Evolutionary conservation across 2,888 invertebrate species (phyloP).

Genomic region (Macropis europaea): DNA sequence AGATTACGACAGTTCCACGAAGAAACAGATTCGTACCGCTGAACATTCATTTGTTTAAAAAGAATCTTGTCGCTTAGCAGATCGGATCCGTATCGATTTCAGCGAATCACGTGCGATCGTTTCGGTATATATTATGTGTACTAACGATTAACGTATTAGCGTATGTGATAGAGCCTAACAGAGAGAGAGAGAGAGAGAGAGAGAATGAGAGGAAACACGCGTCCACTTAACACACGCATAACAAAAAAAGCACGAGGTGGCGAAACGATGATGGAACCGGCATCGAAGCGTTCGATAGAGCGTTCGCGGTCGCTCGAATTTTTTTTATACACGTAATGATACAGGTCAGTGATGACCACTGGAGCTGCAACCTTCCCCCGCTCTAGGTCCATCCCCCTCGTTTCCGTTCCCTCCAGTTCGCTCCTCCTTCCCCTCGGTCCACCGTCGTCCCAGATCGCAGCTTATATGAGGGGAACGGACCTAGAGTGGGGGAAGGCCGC

Average conservation of each 20-base stretch:
- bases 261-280: conserved; percentile 18
- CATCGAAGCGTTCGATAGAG: conserved; percentile 7
- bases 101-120: conserved; percentile 27
- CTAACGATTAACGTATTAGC: conserved; percentile 34
- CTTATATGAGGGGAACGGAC: too few species aligned
- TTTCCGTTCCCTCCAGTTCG: too few species aligned
- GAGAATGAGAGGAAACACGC: background rate
- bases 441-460: too few species aligned
- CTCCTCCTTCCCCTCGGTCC: too few species aligned
- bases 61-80: background rate
- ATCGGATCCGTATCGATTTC: conserved; percentile 7
- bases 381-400: too few species aligned
- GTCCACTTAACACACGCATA: conserved; percentile 5
- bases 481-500: too few species aligned
- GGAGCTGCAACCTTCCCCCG: too few species aligned
- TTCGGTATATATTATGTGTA: conserved; percentile 43
- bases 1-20: too few species aligned
- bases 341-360: too few species aligned
- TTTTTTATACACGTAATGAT: conserved; percentile 49
- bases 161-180: conserved; percentile 41
- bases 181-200: conserved; percentile 15
- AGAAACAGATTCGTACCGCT: too few species aligned
- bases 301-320: conserved; percentile 23
- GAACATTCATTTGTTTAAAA: background rate
- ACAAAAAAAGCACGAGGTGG: conserved; percentile 12